These are phyloP conservation scores for Luidia sarsii DNA, from an alignment of 53 echinoderm and acorn worm species.

Conservation along the genomic window DNA sequence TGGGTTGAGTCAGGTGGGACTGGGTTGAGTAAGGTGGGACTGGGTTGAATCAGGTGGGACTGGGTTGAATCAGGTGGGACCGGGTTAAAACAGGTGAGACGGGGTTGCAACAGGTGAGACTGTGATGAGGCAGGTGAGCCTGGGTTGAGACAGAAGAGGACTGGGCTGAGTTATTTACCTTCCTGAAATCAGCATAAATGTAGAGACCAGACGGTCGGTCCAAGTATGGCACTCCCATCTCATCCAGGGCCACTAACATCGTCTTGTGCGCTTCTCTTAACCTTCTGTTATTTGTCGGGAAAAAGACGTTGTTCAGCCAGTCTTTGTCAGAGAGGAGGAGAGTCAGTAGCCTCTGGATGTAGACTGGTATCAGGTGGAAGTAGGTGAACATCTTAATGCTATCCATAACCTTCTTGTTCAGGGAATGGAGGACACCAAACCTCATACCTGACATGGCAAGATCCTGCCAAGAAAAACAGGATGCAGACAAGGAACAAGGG, in stretches of 20 bases:
- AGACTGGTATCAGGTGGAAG: conserved; percentile 61
- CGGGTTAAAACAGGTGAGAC: no score
- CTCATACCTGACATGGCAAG: conserved; percentile 69
- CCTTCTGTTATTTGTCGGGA: conserved; percentile 59
- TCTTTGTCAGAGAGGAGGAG: conserved; percentile 63
- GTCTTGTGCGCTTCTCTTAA: conserved; percentile 48
- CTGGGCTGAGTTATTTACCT: conserved; percentile 40
- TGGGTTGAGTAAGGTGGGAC: no score
- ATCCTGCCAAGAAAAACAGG: conserved; percentile 60
- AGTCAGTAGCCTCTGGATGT: conserved; percentile 56
- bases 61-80: no score
- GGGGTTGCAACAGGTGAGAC: no score
- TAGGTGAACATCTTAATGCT: neutral
- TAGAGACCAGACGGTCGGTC: conserved; percentile 64
- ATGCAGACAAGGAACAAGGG: no score
- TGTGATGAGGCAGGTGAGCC: no score
- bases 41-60: no score
- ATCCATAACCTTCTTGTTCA: conserved; percentile 39
- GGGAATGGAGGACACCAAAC: conserved; percentile 53
- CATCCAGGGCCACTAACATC: conserved; percentile 51
- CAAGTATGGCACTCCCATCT: conserved; percentile 65
- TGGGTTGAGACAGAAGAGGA: no score
- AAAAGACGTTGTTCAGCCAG: conserved; percentile 61
- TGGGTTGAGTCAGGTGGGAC: no score
- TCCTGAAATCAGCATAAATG: conserved; percentile 71